Percentiles rank a stretch among this genome's conserved stretches.
Evolutionary conservation across 2,113 vertebrate genomes (phyloP).

Genomic region (Tringa solitaria): DNA sequence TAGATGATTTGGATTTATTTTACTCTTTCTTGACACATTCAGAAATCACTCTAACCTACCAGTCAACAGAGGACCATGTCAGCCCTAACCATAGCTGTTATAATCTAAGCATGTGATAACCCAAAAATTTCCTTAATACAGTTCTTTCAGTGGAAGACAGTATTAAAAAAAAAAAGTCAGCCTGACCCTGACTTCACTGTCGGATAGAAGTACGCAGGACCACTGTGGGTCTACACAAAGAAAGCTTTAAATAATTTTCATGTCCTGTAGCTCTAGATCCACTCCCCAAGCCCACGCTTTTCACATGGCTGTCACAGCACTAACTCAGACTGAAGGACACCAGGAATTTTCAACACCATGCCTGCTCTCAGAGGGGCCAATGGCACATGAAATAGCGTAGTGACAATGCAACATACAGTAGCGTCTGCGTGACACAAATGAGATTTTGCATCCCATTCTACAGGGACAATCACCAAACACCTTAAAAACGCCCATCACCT

Average conservation of each 20-base stretch:
- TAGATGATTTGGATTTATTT: not conserved
- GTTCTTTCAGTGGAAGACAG: not conserved
- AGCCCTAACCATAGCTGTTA: not conserved
- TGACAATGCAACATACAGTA: accelerated
- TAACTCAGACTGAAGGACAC: accelerated
- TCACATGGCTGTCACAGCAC: not conserved
- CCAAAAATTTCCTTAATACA: not conserved
- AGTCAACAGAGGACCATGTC: not conserved
- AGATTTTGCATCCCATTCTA: not conserved
- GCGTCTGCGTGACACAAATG: not conserved
- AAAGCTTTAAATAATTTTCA: not conserved
- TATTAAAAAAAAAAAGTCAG: not conserved
- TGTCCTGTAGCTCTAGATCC: not conserved
- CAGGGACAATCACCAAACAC: not conserved
- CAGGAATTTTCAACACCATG: not conserved
- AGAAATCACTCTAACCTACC: not conserved
- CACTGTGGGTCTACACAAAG: not conserved
- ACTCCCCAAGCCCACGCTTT: not conserved
- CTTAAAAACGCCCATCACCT: not conserved
- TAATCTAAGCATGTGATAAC: not conserved
- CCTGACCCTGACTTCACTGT: not conserved
- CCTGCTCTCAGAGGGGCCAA: not conserved
- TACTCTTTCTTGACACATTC: not conserved
- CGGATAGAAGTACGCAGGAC: not conserved
- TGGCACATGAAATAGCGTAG: not conserved